These are phyloP conservation scores for Calameuta idolon DNA, from an alignment of 2,888 invertebrate species.

Conservation along the genomic window DNA sequence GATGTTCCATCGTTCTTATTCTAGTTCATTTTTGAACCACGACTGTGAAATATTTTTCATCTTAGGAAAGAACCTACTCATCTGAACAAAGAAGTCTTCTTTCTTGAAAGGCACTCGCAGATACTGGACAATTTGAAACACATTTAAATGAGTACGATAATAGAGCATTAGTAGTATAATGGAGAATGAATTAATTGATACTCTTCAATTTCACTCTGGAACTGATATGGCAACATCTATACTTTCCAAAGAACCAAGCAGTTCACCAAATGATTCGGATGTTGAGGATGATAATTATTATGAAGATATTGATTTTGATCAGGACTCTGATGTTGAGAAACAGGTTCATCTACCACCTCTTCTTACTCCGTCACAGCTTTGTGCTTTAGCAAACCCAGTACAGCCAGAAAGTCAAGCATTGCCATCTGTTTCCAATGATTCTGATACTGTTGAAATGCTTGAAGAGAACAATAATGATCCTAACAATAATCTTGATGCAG, in stretches of 20 bases:
- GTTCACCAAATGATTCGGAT: background rate
- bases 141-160: background rate
- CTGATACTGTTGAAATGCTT: conserved; percentile 31
- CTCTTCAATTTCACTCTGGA: background rate
- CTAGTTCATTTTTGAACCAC: background rate
- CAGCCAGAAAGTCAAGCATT: background rate
- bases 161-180: background rate
- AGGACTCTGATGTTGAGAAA: conserved; percentile 28
- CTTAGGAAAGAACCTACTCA: background rate
- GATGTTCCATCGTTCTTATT: background rate
- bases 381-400: background rate
- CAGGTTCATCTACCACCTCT: background rate
- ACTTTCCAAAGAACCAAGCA: background rate
- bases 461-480: conserved; percentile 56
- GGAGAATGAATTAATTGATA: background rate
- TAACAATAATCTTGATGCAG: conserved; percentile 47
- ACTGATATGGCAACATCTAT: background rate
- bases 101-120: background rate
- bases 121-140: background rate
- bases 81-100: background rate
- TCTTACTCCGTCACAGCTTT: conserved; percentile 11
- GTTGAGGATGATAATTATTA: conserved; percentile 2
- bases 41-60: background rate
- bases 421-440: background rate
- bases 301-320: conserved; percentile 16